Base-by-base conservation (phyloP, 2,797 vertebrate genomes). In the Rousettus madagascariensis region DNA sequence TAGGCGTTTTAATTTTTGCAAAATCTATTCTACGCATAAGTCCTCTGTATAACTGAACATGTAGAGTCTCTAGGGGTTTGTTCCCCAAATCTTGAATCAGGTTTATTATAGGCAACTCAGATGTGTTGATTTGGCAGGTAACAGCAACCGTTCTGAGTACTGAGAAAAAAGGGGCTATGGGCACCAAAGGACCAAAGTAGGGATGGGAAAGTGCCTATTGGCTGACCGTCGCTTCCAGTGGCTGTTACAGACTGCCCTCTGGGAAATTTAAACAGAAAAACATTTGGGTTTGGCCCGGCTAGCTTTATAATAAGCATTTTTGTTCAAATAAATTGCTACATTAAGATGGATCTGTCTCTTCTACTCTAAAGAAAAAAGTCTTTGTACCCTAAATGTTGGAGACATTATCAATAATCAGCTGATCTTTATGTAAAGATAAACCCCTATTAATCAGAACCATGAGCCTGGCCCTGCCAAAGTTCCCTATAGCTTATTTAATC, bases 301-400 rank as follows among this genome's bases (percentile, higher is more conserved):
- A 33, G 26, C 26, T 57, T 90, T 92, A 20, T 8, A 90, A 11
- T 95, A 86, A 86, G 43, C 28, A 69, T 80, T 4, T 88, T 93
- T 85, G 36, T 86, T 90, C n/a, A 82, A 77, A 88, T 69, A 84
- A 57, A 41, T 57, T 55, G 6, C 36, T 80, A 6, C 43, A 57
- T 88, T 92, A 91, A 94, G 51, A 74, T 80, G 46, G 57, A 75
- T 57, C 66, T 74, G 4, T 86, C 65, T 90, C 49, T 86, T 94
- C 30, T 88, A 79, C 30, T n/a, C 65, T 68, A 78, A 74, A 80
- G n/a, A 68, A 80, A 90, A 93, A 84, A 78, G 41, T 55, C 59
- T 90, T 86, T 91, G 19, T 30, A 43, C 8, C 41, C 74, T 51
- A 3, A 75, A 49, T 75, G 12, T 83, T 69, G 36, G 66, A 63